Conservation (phyloP, 2,797 vertebrate genomes). For the Lagodon rhomboides region DNA sequence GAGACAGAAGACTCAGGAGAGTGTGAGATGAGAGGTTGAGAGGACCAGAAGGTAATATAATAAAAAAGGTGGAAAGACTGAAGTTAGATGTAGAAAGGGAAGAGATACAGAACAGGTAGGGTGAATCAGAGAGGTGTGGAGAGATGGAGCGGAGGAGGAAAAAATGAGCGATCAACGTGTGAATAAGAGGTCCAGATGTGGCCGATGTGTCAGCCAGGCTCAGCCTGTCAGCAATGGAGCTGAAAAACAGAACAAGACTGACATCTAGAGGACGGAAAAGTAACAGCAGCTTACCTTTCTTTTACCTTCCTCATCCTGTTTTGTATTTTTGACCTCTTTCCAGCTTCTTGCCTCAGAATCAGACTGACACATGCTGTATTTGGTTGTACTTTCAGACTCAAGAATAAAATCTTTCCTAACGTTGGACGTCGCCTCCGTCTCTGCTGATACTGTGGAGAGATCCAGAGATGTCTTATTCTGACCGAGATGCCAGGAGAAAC, state of each 20-base stretch:
- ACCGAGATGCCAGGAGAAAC: neutral
- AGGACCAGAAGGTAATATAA: neutral
- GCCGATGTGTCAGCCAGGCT: neutral
- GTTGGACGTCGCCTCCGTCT: neutral
- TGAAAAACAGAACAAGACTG: conserved; percentile 22
- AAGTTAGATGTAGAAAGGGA: neutral
- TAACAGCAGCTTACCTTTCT: neutral
- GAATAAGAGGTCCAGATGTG: conserved; percentile 4
- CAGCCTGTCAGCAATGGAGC: neutral
- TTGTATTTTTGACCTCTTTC: neutral
- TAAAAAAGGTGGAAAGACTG: neutral
- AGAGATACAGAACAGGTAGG: neutral
- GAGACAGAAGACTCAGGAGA: neutral
- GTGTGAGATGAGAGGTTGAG: neutral
- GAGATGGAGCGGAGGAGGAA: neutral
- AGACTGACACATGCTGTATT: neutral
- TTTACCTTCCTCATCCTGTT: neutral
- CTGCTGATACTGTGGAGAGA: neutral
- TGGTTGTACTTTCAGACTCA: neutral
- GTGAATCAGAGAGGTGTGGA: neutral
- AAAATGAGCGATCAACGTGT: neutral
- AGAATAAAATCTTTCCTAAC: neutral
- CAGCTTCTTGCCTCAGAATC: neutral
- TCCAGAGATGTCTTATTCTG: neutral
- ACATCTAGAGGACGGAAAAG: conserved; percentile 38